phyloP scores from a whole-genome alignment of 1,140 invertebrate species.

The Drosophila watanabei region DNA sequence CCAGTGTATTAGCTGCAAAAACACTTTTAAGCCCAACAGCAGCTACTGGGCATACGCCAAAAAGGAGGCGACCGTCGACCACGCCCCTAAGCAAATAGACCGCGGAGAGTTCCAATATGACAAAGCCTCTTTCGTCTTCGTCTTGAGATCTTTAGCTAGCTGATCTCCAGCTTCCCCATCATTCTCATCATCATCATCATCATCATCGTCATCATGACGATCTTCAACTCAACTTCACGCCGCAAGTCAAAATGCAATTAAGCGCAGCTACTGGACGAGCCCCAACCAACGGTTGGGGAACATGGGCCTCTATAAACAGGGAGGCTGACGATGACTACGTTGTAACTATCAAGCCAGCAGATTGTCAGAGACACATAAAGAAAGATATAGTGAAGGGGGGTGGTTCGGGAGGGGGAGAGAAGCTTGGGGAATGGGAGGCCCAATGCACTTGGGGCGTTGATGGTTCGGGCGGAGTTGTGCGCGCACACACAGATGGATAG shows the following conservation, averaged over 20 bases:
- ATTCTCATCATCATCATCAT: slow-evolving; percentile 4
- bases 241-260: slow-evolving; percentile 84
- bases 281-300: slow-evolving; percentile 7
- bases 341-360: slow-evolving; percentile 70
- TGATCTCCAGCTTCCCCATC: slow-evolving; percentile 32
- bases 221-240: slow-evolving; percentile 75
- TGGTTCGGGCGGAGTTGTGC: slow-evolving; percentile 72
- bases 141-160: slow-evolving; percentile 36
- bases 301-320: slow-evolving; percentile 10
- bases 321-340: slow-evolving; percentile 62
- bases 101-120: slow-evolving; percentile 66
- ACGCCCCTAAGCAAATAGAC: slow-evolving; percentile 79
- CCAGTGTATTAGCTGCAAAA: slow-evolving; percentile 34
- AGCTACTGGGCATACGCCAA: slow-evolving; percentile 77
- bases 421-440: slow-evolving; percentile 38
- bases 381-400: slow-evolving; percentile 17
- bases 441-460: slow-evolving; percentile 73
- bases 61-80: slow-evolving; percentile 57
- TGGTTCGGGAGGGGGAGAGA: neutral
- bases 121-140: slow-evolving; percentile 50
- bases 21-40: slow-evolving; percentile 46
- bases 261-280: slow-evolving; percentile 76
- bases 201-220: slow-evolving; percentile 18
- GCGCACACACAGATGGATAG: no score
- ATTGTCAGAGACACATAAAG: slow-evolving; percentile 71